Conservation (phyloP, 2,113 vertebrate genomes). For the Tylochromis polylepis region DNA sequence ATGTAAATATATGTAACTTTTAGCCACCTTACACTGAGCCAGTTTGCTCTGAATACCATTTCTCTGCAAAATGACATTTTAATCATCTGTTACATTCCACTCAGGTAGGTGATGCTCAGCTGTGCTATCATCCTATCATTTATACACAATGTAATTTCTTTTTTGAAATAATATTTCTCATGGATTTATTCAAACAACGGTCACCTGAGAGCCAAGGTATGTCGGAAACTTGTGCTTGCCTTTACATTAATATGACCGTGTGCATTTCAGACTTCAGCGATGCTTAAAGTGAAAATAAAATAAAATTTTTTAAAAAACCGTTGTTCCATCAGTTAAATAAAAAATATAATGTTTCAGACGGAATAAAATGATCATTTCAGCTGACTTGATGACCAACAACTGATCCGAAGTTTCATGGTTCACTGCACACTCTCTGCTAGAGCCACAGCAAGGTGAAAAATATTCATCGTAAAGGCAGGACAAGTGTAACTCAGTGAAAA, state of each 20-base stretch:
- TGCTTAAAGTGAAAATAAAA: neutral
- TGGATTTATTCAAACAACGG: neutral
- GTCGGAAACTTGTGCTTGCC: neutral
- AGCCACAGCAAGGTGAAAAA: neutral
- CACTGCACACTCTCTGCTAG: neutral
- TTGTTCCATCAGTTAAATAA: neutral
- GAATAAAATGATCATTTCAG: neutral
- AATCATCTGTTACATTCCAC: constrained; percentile 25
- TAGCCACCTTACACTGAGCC: neutral
- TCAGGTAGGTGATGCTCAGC: neutral
- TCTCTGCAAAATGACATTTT: neutral
- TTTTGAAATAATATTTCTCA: neutral
- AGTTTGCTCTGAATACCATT: neutral
- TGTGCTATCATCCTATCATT: neutral
- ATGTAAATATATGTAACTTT: neutral
- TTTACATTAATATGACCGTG: neutral
- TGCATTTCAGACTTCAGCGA: neutral
- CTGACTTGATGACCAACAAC: neutral
- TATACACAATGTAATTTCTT: neutral
- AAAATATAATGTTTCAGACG: neutral
- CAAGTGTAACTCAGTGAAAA: neutral
- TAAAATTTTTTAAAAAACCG: neutral
- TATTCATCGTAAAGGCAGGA: constrained; percentile 2
- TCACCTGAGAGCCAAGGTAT: neutral
- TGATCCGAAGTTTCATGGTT: neutral